Conservation (phyloP, 2,113 vertebrate species). For the Oncorhynchus nerka region DNA sequence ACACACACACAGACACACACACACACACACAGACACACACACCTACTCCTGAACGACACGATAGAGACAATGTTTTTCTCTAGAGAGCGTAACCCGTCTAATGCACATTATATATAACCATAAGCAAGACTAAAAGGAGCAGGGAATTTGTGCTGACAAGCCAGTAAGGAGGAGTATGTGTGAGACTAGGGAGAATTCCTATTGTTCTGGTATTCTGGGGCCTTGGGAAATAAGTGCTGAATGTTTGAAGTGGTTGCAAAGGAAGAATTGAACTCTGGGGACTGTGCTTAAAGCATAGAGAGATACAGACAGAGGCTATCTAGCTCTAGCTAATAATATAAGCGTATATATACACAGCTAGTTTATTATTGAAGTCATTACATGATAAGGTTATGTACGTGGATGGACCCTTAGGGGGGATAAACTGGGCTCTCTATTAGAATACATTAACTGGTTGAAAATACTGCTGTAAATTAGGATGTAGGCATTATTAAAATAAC, state of each 20-base stretch:
- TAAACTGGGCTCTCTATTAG: neutral
- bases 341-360: slow-evolving; percentile 7
- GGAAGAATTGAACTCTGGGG: slow-evolving; percentile 36
- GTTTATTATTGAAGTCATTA: slow-evolving; percentile 23
- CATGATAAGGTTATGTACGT: neutral
- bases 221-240: slow-evolving; percentile 57
- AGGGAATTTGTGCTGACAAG: slow-evolving; percentile 55
- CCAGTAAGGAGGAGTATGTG: slow-evolving; percentile 13
- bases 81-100: slow-evolving; percentile 17
- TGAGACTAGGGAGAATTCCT: slow-evolving; percentile 17
- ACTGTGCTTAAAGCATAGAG: slow-evolving; percentile 26
- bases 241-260: slow-evolving; percentile 27
- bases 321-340: slow-evolving; percentile 25
- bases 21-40: neutral
- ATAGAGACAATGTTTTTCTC: slow-evolving; percentile 16
- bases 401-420: neutral
- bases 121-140: slow-evolving; percentile 41
- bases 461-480: neutral
- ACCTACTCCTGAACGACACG: neutral
- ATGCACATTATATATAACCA: slow-evolving; percentile 41
- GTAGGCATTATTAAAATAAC: neutral
- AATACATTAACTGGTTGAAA: slow-evolving; percentile 2
- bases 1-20: no score
- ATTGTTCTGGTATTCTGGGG: slow-evolving; percentile 24
- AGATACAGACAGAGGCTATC: slow-evolving; percentile 24